Conservation (phyloP, 1,140 invertebrate species). For the Nasonia giraulti region DNA sequence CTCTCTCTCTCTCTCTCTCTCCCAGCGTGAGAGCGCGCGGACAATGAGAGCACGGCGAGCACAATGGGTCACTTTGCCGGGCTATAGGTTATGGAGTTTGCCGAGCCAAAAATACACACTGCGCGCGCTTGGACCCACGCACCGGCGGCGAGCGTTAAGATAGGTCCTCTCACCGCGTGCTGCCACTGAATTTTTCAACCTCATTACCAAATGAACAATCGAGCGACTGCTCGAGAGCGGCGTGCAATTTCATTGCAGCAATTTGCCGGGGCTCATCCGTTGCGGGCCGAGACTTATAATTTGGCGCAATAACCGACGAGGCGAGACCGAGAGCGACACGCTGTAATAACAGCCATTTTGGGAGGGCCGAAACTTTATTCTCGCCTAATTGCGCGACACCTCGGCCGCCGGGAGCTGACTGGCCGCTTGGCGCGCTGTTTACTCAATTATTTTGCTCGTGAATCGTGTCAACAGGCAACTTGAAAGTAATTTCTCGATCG, state of each 20-base stretch:
- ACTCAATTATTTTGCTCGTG: too few relatives aligned
- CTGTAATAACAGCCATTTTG: neutral
- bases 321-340: neutral
- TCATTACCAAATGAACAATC: too few relatives aligned
- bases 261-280: constrained; percentile 16
- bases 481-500: too few relatives aligned
- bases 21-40: constrained; percentile 66
- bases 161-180: constrained; percentile 59
- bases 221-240: too few relatives aligned
- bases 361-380: too few relatives aligned
- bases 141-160: constrained; percentile 63
- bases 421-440: too few relatives aligned
- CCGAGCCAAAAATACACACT: constrained; percentile 48
- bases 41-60: constrained; percentile 68
- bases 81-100: constrained; percentile 69
- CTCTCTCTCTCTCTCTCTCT: constrained; percentile 29
- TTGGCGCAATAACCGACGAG: neutral
- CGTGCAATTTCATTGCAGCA: constrained; percentile 32
- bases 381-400: too few relatives aligned
- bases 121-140: constrained; percentile 63
- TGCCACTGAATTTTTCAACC: too few relatives aligned
- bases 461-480: too few relatives aligned
- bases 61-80: constrained; percentile 72
- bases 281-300: too few relatives aligned
- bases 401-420: too few relatives aligned